Percentiles rank a stretch among this genome's conserved stretches.
Evolutionary conservation across 2,888 invertebrate species (phyloP).

Genomic region (Netelia fuscicornis): DNA sequence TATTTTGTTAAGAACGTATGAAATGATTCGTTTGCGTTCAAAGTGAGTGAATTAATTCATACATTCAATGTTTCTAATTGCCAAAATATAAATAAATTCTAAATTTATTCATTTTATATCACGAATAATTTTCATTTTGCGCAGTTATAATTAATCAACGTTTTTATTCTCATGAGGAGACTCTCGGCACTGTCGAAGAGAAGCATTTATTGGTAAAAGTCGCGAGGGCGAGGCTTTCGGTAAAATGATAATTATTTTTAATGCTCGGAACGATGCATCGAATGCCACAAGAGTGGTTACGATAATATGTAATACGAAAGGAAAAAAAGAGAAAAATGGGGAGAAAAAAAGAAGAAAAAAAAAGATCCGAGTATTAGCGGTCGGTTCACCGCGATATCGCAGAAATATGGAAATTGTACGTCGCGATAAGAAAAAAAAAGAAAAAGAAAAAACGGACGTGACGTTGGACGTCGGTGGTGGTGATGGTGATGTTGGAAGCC

Average conservation of each 20-base stretch:
- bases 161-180: neutral
- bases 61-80: too few relatives aligned
- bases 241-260: constrained; percentile 55
- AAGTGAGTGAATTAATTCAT: neutral
- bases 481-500: constrained; percentile 48
- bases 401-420: constrained; percentile 75
- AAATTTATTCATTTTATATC: too few relatives aligned
- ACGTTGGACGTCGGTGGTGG: constrained; percentile 26
- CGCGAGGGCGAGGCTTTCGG: constrained; percentile 3
- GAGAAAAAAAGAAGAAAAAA: constrained; percentile 8
- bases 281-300: constrained; percentile 33
- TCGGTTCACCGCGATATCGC: constrained; percentile 69
- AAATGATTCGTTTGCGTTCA: too few relatives aligned
- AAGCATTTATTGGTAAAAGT: constrained; percentile 42
- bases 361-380: constrained; percentile 51
- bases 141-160: neutral
- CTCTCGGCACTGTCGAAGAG: neutral
- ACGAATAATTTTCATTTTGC: too few relatives aligned
- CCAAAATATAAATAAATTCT: too few relatives aligned
- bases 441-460: constrained; percentile 20
- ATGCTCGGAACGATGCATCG: constrained; percentile 43
- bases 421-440: constrained; percentile 63
- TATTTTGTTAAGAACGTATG: too few relatives aligned
- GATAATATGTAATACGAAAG: constrained; percentile 14
- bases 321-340: constrained; percentile 5